These are phyloP conservation scores for Hypsopygia costalis DNA, from an alignment of 2,888 invertebrate species.

Conservation along the genomic window DNA sequence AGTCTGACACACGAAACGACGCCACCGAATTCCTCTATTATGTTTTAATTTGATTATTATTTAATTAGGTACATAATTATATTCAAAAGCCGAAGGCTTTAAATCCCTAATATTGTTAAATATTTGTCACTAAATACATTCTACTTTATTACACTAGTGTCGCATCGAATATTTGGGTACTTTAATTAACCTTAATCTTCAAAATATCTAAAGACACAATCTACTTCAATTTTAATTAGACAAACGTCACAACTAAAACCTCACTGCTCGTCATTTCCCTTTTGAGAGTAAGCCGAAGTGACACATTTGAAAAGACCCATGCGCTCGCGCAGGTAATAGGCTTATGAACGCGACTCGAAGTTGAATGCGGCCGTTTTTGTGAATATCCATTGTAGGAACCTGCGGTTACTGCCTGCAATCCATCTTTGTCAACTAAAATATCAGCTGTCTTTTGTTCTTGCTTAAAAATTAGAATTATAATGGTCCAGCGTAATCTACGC, in stretches of 20 bases:
- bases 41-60: too few species aligned
- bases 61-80: too few species aligned
- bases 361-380: slow-evolving; percentile 55
- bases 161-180: too few species aligned
- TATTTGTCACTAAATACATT: too few species aligned
- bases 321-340: slow-evolving; percentile 60
- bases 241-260: slow-evolving; percentile 49
- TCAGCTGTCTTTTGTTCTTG: slow-evolving; percentile 69
- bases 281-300: slow-evolving; percentile 43
- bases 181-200: too few species aligned
- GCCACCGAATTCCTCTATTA: too few species aligned
- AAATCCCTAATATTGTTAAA: too few species aligned
- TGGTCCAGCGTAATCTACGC: slow-evolving; percentile 28
- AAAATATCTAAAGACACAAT: slow-evolving; percentile 24
- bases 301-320: slow-evolving; percentile 58
- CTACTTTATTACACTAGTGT: too few species aligned
- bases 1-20: too few species aligned
- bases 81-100: too few species aligned
- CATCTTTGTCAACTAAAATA: slow-evolving; percentile 61
- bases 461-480: slow-evolving; percentile 70
- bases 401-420: slow-evolving; percentile 49
- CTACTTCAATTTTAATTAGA: slow-evolving; percentile 43
- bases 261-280: slow-evolving; percentile 35
- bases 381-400: slow-evolving; percentile 46
- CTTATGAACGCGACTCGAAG: slow-evolving; percentile 38